Conservation (phyloP, 2,113 vertebrate genomes). For the Globicephala melas region DNA sequence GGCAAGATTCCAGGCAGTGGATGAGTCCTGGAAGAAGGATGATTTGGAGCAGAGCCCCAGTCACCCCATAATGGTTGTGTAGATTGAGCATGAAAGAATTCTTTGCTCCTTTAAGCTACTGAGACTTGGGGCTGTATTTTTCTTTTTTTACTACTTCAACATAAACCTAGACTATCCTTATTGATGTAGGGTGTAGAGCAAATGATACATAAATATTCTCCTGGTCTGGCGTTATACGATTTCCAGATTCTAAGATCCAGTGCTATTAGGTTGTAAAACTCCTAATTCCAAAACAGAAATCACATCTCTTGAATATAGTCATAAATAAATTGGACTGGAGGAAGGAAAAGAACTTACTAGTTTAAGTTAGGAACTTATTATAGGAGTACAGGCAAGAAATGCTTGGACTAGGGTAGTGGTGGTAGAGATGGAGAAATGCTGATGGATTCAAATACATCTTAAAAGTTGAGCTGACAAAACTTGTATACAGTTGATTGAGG, state of each 20-base stretch:
- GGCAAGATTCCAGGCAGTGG: background rate
- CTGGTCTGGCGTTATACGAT: background rate
- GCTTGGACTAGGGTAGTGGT: accelerated
- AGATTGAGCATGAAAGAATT: background rate
- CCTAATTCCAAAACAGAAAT: background rate
- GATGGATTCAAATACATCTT: background rate
- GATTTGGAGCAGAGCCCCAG: background rate
- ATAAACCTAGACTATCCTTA: background rate
- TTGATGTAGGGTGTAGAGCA: background rate
- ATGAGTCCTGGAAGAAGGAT: background rate
- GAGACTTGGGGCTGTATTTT: background rate
- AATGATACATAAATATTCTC: background rate
- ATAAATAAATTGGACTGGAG: background rate
- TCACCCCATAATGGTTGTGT: background rate
- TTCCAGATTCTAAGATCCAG: background rate
- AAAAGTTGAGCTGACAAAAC: background rate
- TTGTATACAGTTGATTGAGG: background rate
- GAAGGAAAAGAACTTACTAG: background rate
- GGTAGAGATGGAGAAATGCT: background rate
- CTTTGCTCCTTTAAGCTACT: background rate
- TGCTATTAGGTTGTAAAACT: background rate
- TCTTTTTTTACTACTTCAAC: background rate
- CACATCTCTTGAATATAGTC: background rate
- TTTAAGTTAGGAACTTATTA: background rate
- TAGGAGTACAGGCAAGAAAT: background rate